Evolutionary conservation across 2,888 invertebrate genomes (phyloP), one percentile per base, ranked within the genome.

Genomic region (Platerodrilus igneus): DNA sequence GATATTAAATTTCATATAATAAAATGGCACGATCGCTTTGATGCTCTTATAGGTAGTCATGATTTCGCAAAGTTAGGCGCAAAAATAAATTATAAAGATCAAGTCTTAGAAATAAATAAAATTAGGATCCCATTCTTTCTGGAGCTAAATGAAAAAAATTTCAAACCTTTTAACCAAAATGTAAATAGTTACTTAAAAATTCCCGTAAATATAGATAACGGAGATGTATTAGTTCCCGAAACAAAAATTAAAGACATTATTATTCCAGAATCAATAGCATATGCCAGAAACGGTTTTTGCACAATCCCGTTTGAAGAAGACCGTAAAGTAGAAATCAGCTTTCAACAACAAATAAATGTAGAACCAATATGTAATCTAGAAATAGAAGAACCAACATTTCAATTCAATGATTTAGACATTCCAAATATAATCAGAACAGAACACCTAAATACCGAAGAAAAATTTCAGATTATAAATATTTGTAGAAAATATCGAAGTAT

Each of bases 31-130:
- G 33, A 32, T 5, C n/a, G 33, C 4, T 38, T 33, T 8, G 29
- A 43, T 25, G 38, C 31, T 3, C 19, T 43, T 7, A 7, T 39
- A 25, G 43, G 43, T 2, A 38, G 33, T n/a, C n/a, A 33, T 8
- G 36, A 41, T 18, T 36, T 41, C 21, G 7, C 18, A 14, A 29
- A 16, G 11, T n/a, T 42, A 28, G 23, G 29, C 9, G 42, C 37
- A 1, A 42, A 37, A 37, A 42, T 42, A 2, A 25, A 38, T 29
- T 42, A 42, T 20, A 6, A 18, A 14, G 20, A 25, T 17, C 13
- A 20, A 29, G 29, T 9, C 23, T 33, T 22, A 37, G 27, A 7
- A 38, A 38, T 26, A 37, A n/a, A 13, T 17, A 35, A 34, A 9
- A 10, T 16, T 11, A 29, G 20, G 17, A 30, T 22, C 14, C 23